Evolutionary conservation across 1,140 invertebrate species (phyloP), one percentile per base, ranked within the genome.

Genomic region (Euwallacea fornicatus): DNA sequence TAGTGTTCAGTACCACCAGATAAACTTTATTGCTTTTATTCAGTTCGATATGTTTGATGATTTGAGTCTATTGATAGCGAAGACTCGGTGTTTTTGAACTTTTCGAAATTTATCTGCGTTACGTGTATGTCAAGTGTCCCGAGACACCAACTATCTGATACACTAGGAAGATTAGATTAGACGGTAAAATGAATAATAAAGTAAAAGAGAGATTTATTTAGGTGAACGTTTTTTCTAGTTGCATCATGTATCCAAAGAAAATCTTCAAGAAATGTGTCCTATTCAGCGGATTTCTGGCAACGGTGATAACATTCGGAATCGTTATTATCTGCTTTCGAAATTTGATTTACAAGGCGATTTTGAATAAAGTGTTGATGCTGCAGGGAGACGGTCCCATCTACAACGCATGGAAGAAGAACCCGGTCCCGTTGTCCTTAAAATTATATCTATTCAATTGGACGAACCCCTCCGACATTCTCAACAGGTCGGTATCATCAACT

Each of bases 391-490:
- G 59, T 7, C 63, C 54, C 7, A 55, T 74, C 8, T 76, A 46
- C 58, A 44, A 73, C 8, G 8, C 74, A 0, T 78, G 76, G 75
- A 71, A 69, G 21, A 77, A 73, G 16, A 76, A 73, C 46, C 74
- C 77, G 0, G 42, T 76, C 0, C 74, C 77, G 11, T 55, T 81
- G 9, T 65, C 63, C 7, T 86, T 94, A 9, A 88, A 90, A 69
- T 83, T 94, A 58, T 89, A 90, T 77, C 82, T 94, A 68, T 94
- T 91, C 78, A 93, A 94, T 81, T 93, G 92, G 91, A 93, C 91
- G 0, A 94, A 94, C 81, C 82, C 89, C 0, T 79, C 88, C n/a
- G 81, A 88, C 7, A 85, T 90, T 46, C 58, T 71, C 15, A 75
- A 80, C 65, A 54, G 59, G 67, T 69, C 15, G 9, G 9, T 53